These are phyloP conservation scores for Liodrosophila aerea DNA, from an alignment of 2,888 invertebrate genomes.

Conservation along the genomic window DNA sequence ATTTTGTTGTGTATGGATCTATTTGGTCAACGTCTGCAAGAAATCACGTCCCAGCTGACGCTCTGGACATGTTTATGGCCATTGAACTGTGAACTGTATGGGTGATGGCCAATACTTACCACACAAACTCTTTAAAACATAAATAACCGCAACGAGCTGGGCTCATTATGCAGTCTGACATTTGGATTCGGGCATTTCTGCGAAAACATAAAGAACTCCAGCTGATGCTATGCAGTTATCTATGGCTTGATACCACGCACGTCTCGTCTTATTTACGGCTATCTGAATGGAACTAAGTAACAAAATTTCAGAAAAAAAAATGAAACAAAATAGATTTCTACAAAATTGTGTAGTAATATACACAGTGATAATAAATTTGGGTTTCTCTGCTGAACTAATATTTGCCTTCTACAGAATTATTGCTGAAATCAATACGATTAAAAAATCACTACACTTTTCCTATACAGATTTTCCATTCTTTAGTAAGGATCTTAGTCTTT, in stretches of 20 bases:
- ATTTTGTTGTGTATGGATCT: conserved; percentile 32
- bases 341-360: no score
- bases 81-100: conserved; percentile 37
- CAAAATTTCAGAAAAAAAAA: conserved; percentile 2
- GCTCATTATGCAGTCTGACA: conserved; percentile 49
- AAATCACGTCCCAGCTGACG: conserved; percentile 55
- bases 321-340: background rate
- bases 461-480: no score
- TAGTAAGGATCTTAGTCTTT: no score
- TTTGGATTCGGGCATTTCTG: conserved; percentile 10
- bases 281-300: conserved; percentile 25
- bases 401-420: no score
- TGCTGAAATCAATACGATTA: no score
- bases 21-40: conserved; percentile 32
- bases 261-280: conserved; percentile 41
- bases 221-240: conserved; percentile 47
- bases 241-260: conserved; percentile 50
- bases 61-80: conserved; percentile 42
- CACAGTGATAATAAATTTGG: no score
- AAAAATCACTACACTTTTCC: no score
- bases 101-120: conserved; percentile 1
- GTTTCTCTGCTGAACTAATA: no score
- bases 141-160: conserved; percentile 43
- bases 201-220: conserved; percentile 7
- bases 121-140: conserved; percentile 53